These are phyloP conservation scores for Oryctes rhinoceros DNA, from an alignment of 1,140 invertebrate genomes.

Conservation along the genomic window DNA sequence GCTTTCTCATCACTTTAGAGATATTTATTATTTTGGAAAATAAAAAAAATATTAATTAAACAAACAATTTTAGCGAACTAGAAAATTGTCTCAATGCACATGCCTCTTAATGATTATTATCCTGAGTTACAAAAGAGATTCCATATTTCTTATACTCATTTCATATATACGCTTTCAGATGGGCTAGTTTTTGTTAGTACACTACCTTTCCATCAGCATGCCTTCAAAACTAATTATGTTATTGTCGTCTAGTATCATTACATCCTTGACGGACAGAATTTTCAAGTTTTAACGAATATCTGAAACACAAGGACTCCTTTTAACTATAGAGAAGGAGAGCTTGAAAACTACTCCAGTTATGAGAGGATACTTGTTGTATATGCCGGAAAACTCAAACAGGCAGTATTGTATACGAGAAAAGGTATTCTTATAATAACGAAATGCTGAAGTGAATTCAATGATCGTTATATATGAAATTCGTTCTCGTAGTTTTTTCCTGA, in stretches of 20 bases:
- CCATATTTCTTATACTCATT: too few species aligned
- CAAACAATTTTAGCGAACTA: too few species aligned
- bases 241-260: neutral
- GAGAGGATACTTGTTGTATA: constrained; percentile 26
- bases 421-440: constrained; percentile 1
- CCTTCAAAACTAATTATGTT: constrained; percentile 5
- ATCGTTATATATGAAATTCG: neutral
- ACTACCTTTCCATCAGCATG: neutral
- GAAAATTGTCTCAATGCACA: too few species aligned
- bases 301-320: neutral
- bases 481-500: neutral
- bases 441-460: neutral
- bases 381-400: neutral
- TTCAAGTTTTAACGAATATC: constrained; percentile 19
- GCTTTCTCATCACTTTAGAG: too few species aligned
- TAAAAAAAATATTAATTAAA: too few species aligned
- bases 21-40: too few species aligned
- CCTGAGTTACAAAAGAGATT: too few species aligned
- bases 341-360: neutral
- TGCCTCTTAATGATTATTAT: too few species aligned
- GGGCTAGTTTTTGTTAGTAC: neutral
- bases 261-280: neutral
- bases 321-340: neutral
- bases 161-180: too few species aligned
- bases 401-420: neutral